Percentiles rank a stretch among this genome's conserved stretches.
These are phyloP conservation scores for Proisotoma minuta DNA, from an alignment of 2,888 invertebrate genomes.

Conservation along the genomic window DNA sequence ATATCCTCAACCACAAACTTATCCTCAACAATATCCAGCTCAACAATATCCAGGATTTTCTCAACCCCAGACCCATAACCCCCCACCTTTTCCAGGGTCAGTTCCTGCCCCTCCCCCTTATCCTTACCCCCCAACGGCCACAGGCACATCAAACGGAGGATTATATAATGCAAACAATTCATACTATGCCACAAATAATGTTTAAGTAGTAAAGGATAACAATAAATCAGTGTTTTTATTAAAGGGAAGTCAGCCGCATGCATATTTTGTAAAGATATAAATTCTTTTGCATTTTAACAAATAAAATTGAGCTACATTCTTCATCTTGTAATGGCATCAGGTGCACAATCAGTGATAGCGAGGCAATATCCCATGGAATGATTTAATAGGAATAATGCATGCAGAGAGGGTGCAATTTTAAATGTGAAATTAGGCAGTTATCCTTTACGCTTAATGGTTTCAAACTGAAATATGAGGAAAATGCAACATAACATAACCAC, in stretches of 20 bases:
- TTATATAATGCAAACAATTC: not conserved
- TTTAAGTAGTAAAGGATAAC: no score
- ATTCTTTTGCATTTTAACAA: no score
- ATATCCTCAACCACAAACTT: not conserved
- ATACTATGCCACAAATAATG: not conserved
- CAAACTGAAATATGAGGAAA: not conserved
- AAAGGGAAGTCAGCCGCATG: no score
- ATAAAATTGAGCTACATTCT: no score
- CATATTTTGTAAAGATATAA: no score
- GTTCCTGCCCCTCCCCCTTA: not conserved
- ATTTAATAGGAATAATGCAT: no score
- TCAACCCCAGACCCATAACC: no score
- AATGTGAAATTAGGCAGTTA: slow-evolving; percentile 11
- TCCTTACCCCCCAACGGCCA: not conserved
- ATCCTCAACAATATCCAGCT: not conserved
- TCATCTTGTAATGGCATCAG: no score
- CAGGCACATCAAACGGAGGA: not conserved
- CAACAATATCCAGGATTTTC: not conserved
- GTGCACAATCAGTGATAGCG: no score
- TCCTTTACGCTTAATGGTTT: not conserved
- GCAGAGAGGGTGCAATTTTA: no score
- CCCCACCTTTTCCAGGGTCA: not conserved
- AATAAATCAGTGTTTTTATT: no score
- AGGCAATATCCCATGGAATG: no score
- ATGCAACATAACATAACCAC: not conserved